Percentiles rank a stretch among this genome's conserved stretches.
These are phyloP conservation scores for Ceryle rudis DNA, from an alignment of 2,797 vertebrate species.

Conservation along the genomic window DNA sequence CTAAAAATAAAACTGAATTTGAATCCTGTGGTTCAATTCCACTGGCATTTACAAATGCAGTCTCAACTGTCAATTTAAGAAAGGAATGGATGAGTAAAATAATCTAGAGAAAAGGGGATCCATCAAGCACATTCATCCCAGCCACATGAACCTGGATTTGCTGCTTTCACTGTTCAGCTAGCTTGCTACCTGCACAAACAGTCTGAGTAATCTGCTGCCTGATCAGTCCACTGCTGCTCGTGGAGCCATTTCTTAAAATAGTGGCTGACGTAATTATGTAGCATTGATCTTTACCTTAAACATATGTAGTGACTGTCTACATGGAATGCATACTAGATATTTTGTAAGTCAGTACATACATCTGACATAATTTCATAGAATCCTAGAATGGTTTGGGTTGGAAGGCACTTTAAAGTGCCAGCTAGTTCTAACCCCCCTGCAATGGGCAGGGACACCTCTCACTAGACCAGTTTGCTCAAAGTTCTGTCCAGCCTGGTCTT, in stretches of 20 bases:
- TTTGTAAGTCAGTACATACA: neutral
- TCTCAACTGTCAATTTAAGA: neutral
- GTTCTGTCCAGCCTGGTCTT: no score
- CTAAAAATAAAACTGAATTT: neutral
- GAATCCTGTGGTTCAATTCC: neutral
- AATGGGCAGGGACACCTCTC: no score
- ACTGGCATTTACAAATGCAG: neutral
- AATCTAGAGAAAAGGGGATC: neutral
- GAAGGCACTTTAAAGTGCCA: no score
- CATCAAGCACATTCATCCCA: neutral
- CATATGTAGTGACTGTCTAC: neutral
- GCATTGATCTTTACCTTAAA: neutral
- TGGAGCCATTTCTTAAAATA: conserved; percentile 23
- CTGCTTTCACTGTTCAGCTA: neutral
- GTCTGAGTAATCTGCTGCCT: neutral
- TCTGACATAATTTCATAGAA: neutral
- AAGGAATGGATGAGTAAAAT: neutral
- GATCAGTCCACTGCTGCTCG: neutral
- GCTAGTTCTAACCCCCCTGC: no score
- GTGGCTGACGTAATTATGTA: neutral
- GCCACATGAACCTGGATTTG: neutral
- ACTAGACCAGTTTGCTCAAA: no score
- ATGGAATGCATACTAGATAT: neutral
- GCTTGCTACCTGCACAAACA: neutral
- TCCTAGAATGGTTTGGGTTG: no score